Evolutionary conservation across 2,113 vertebrate genomes (phyloP).

Genomic region (Saguinus midas): DNA sequence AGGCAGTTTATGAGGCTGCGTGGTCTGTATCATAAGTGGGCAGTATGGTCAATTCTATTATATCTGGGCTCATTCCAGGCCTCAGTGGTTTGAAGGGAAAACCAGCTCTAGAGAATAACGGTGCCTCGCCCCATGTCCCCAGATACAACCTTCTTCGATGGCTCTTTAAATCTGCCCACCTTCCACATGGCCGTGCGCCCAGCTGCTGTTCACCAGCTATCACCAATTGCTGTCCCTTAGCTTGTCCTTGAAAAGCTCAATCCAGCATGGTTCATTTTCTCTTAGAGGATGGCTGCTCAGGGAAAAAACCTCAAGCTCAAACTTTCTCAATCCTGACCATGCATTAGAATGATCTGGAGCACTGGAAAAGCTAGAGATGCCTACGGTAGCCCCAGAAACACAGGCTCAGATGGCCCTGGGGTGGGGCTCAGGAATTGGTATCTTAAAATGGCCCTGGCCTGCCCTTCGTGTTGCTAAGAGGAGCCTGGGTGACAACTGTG

Average conservation of each 20-base stretch:
- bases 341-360: background rate
- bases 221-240: fast-evolving
- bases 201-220: fast-evolving
- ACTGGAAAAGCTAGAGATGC: fast-evolving
- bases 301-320: background rate
- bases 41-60: background rate
- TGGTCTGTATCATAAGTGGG: constrained; percentile 27
- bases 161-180: background rate
- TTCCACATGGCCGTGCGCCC: background rate
- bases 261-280: fast-evolving
- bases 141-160: background rate
- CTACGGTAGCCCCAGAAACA: background rate
- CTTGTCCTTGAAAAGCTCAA: fast-evolving
- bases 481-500: background rate
- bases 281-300: background rate
- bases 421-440: background rate
- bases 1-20: constrained; percentile 50
- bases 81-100: constrained; percentile 31
- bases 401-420: fast-evolving
- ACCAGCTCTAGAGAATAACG: background rate
- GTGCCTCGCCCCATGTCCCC: background rate
- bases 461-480: background rate
- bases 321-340: background rate
- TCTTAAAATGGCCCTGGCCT: background rate
- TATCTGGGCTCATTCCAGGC: constrained; percentile 53